phyloP scores from a whole-genome alignment of 2,888 invertebrate genomes.

The Leucophenga maculata region DNA sequence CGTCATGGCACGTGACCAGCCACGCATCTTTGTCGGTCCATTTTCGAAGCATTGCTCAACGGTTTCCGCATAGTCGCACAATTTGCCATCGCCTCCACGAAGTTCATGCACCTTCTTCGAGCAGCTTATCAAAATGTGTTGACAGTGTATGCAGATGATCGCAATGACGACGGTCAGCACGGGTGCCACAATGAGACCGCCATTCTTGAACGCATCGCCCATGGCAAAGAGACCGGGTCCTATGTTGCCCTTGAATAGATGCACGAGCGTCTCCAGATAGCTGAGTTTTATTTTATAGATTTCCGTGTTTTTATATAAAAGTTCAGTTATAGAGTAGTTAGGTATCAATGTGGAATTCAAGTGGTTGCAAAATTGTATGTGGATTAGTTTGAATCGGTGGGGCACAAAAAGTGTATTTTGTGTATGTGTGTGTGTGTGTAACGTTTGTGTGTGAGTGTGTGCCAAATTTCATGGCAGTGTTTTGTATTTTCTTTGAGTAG shows the following conservation, averaged over 20 bases:
- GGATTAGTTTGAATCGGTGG: not conserved
- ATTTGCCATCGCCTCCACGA: constrained; percentile 74
- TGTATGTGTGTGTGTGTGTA: not conserved
- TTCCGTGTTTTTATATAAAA: not conserved
- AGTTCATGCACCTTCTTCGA: constrained; percentile 79
- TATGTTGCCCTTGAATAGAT: constrained; percentile 94
- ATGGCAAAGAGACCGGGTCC: constrained; percentile 97
- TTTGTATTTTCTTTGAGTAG: not conserved
- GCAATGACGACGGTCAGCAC: constrained; percentile 86
- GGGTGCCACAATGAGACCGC: constrained; percentile 88
- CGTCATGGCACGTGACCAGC: constrained; percentile 78
- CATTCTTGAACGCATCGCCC: constrained; percentile 94
- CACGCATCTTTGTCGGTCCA: constrained; percentile 79
- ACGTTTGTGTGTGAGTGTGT: not conserved
- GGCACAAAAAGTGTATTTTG: not conserved
- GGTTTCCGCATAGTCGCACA: constrained; percentile 86
- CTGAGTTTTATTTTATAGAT: constrained; percentile 72
- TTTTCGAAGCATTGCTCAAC: constrained; percentile 85
- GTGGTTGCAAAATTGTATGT: too few species aligned
- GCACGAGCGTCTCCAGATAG: constrained; percentile 89
- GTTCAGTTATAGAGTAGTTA: not conserved
- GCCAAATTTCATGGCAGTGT: too few species aligned
- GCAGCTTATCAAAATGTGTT: constrained; percentile 88
- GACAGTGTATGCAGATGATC: constrained; percentile 90
- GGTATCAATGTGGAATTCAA: not conserved